These are phyloP conservation scores for Herminia tarsipennalis DNA, from an alignment of 2,888 invertebrate genomes.

Conservation along the genomic window DNA sequence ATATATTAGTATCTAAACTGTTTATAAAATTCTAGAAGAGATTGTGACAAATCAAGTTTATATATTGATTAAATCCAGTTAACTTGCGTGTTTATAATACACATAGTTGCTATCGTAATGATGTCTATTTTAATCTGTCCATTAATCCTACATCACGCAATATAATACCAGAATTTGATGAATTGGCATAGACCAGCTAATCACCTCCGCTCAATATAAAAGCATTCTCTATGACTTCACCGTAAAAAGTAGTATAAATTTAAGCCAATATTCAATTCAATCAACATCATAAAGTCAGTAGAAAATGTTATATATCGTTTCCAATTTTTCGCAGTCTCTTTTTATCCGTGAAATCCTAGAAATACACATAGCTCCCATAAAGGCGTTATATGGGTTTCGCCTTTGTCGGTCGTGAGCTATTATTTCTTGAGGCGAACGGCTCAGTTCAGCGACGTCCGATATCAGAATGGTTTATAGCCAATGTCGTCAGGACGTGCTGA, in stretches of 20 bases:
- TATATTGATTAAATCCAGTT: slow-evolving; percentile 11
- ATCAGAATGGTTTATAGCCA: slow-evolving; percentile 73
- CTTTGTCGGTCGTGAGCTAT: slow-evolving; percentile 46
- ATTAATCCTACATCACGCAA: slow-evolving; percentile 15
- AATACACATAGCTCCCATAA: slow-evolving; percentile 20
- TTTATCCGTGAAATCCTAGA: slow-evolving; percentile 19
- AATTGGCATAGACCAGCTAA: no score
- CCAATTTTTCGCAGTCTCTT: slow-evolving; percentile 1
- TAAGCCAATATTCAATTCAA: not conserved
- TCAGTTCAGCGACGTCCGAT: slow-evolving; percentile 63
- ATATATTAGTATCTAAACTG: no score
- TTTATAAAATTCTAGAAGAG: no score
- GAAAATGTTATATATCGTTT: not conserved
- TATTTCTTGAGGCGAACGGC: slow-evolving; percentile 56
- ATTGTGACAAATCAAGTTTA: slow-evolving; percentile 24
- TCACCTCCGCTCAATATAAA: not conserved
- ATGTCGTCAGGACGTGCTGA: slow-evolving; percentile 65
- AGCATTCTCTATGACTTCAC: not conserved
- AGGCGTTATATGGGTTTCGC: slow-evolving; percentile 36
- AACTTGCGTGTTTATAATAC: slow-evolving; percentile 20
- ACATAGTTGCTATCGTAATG: slow-evolving; percentile 1
- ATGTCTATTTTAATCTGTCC: slow-evolving; percentile 7
- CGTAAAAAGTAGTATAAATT: not conserved
- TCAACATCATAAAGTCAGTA: not conserved
- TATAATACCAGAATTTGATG: no score